Conservation (phyloP, 2,797 vertebrate species). For the Gymnopithys bicolor region DNA sequence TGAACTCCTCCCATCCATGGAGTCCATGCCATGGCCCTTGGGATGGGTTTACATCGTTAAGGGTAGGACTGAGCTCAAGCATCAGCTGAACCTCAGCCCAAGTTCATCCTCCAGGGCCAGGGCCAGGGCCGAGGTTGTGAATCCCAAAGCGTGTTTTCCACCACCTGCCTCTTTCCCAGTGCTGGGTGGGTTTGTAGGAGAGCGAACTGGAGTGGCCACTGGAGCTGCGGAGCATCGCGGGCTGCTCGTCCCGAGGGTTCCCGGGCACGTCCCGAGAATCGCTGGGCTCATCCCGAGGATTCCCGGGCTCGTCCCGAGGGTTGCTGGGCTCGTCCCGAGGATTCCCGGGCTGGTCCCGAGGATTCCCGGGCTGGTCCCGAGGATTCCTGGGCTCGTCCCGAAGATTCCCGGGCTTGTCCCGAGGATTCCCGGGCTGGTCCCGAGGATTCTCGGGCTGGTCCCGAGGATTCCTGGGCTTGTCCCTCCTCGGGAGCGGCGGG, state of each 20-base stretch:
- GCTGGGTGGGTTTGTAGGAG: neutral
- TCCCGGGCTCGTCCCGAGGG: too few species aligned
- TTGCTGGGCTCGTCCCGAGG: too few species aligned
- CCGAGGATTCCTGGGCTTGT: too few species aligned
- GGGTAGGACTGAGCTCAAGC: neutral
- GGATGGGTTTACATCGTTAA: rapidly evolving
- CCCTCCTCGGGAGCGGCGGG: too few species aligned
- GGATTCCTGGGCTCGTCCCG: neutral
- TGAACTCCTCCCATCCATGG: rapidly evolving
- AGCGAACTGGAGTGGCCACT: neutral
- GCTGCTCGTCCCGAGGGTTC: neutral
- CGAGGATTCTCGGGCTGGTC: too few species aligned
- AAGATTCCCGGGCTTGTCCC: too few species aligned
- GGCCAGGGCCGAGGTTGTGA: neutral
- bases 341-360: too few species aligned
- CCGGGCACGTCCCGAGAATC: neutral
- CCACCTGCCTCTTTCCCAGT: neutral
- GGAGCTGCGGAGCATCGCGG: neutral
- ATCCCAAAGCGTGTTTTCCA: neutral
- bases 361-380: neutral
- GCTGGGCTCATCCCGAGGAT: too few species aligned
- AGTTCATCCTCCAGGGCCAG: neutral
- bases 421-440: too few species aligned
- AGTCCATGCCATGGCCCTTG: rapidly evolving
- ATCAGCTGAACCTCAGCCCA: too few species aligned